Evolutionary conservation across 92 coral and sea anemone species (phyloP), one percentile per base, ranked within the genome.

Genomic region (Zoanthus sansibaricus): DNA sequence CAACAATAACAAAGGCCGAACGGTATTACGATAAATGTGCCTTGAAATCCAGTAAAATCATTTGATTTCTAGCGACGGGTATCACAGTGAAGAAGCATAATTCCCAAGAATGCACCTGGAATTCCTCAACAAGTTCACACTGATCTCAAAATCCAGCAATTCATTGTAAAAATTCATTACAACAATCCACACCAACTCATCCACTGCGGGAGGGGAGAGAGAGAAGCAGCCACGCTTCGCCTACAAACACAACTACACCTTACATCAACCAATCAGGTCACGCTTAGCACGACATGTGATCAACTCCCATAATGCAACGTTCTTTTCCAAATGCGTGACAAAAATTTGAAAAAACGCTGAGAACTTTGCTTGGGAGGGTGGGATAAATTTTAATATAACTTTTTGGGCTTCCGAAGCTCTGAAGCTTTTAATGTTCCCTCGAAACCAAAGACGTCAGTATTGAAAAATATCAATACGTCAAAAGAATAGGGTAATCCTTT

Each of bases 201-300:
- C 90, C 93, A 79, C 75, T 87, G 87, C 92, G 90, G 93, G 98
- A 91, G 98, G 98, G 98, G 95, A 88, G 93, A 91, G 94, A 94
- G 74, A 79, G 78, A 87, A 82, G 82, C 80, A 91, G 88, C 91
- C 91, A 89, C 93, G 93, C 86, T 70, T 86, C 89, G 89, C 64
- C 83, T 55, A 48, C 91, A 72, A 76, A 55, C 76, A n/a, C 58
- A 83, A 44, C 89, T 54, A 45, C 44, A 12, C 58, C 44, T 45
- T 10, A 8, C 11, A 9, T 70, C 15, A 33, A 75, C 93, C 91
- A 77, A 91, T 91, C 88, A 91, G 42, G 72, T 59, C 46, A 12
- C 13, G 68, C 64, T 25, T 42, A 77, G 30, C 32, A 6, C 25
- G 59, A 82, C 93, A 91, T 91, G 93, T 91, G 93, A 70, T n/a